These are phyloP conservation scores for Manis crassicaudata DNA, from an alignment of 2,797 vertebrate genomes.

Conservation along the genomic window DNA sequence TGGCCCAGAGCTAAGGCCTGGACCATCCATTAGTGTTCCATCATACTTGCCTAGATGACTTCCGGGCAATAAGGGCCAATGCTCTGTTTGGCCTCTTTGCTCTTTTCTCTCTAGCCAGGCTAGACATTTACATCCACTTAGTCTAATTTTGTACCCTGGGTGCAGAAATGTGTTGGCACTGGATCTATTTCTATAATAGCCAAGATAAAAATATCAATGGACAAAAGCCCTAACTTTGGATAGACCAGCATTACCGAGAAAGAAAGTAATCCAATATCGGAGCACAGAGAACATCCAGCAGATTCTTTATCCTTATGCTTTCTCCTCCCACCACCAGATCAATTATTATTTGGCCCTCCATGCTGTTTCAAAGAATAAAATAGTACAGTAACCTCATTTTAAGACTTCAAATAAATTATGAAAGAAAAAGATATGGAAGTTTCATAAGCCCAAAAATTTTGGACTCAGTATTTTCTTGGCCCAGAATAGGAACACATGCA, in stretches of 20 bases:
- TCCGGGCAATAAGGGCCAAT: not conserved
- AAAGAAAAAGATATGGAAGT: not conserved
- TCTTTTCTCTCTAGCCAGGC: not conserved
- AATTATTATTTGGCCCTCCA: not conserved
- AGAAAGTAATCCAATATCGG: not conserved
- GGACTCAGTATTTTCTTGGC: constrained; percentile 55
- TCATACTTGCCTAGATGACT: not conserved
- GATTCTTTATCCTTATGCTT: not conserved
- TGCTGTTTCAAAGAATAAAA: not conserved
- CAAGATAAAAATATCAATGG: constrained; percentile 31
- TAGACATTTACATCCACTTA: constrained; percentile 17
- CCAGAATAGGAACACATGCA: constrained; percentile 29
- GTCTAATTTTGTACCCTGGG: constrained; percentile 42
- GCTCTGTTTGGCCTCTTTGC: not conserved
- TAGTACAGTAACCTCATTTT: not conserved
- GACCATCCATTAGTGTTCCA: too few relatives aligned
- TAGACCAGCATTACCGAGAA: not conserved
- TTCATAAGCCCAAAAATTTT: constrained; percentile 27
- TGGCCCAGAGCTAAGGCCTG: not conserved
- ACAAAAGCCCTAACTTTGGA: constrained; percentile 22
- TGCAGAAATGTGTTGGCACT: constrained; percentile 50
- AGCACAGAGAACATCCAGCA: not conserved
- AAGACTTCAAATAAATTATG: constrained; percentile 43
- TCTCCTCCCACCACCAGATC: not conserved
- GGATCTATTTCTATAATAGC: constrained; percentile 48